Evolutionary conservation across 1,140 invertebrate genomes (phyloP), one percentile per base, ranked within the genome.

Genomic region (Phymorhynchus buccinoides): DNA sequence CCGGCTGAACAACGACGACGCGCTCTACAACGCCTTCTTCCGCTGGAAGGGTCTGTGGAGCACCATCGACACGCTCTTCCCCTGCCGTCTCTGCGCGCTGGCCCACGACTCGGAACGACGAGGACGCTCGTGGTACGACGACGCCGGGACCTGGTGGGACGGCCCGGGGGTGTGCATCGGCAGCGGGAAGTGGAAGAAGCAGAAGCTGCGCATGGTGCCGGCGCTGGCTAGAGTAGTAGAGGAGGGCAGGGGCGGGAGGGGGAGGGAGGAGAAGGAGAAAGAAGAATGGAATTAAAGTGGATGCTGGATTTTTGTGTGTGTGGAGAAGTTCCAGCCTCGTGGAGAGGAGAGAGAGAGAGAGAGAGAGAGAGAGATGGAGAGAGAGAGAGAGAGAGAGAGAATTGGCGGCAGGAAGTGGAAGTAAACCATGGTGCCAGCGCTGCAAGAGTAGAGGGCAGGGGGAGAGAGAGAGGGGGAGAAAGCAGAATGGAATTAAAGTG

Each of bases 11-110:
- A 48, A 88, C 78, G 92, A 94, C 86, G 91, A 93, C 78, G 83
- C 87, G 1, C 88, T 92, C 7, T 94, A 94, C 89, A 93, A 92
- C 71, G 88, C 91, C 82, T 94, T 94, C 87, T 94, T 94, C 79
- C 75, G 79, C 78, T 94, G 93, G 93, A 93, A 93, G 86, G 86
- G 86, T 1, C 89, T 88, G 2, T 91, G 92, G 9, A 83, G 75
- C 3, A 89, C 92, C 85, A 90, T 92, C 42, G 89, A 93, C 85
- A 93, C 92, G 0, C 88, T 96, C 91, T 99, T 98, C 93, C 99
- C 97, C 96, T 99, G 98, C 91, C 95, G 98, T 1, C 94, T 99
- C 30, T 99, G 98, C 93, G 96, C 97, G 1, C 83, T 93, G 87
- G 52, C 91, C 27, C 89, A 92, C 71, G 91, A 92, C 68, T 82